phyloP scores from a whole-genome alignment of 2,113 vertebrate species.

The Uropsilus gracilis region DNA sequence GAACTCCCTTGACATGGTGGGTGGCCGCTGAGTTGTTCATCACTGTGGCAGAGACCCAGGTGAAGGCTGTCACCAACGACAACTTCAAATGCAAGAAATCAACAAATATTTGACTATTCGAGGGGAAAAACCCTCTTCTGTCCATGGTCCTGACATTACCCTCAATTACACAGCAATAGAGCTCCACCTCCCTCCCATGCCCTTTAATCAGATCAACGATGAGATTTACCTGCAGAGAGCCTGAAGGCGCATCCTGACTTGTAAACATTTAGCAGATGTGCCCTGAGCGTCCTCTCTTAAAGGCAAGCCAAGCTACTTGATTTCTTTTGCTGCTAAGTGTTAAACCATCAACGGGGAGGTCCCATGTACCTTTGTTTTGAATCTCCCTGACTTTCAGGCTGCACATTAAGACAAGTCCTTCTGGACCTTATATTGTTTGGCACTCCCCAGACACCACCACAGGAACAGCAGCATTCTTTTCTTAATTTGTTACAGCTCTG shows the following conservation, averaged over 20 bases:
- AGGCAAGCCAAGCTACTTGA: neutral
- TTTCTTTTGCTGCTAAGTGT: slow-evolving; percentile 17
- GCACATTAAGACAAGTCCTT: slow-evolving; percentile 18
- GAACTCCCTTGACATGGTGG: too few relatives aligned
- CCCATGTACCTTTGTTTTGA: neutral
- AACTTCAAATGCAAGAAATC: too few relatives aligned
- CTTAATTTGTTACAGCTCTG: neutral
- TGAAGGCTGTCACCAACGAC: too few relatives aligned
- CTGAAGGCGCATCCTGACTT: neutral
- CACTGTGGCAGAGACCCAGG: too few relatives aligned
- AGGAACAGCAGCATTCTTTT: neutral
- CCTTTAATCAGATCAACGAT: neutral
- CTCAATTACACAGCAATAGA: neutral
- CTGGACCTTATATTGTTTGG: neutral
- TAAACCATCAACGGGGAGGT: neutral
- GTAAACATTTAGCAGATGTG: neutral
- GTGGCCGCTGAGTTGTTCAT: too few relatives aligned
- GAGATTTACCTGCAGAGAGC: neutral
- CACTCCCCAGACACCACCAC: slow-evolving; percentile 18
- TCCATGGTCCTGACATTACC: neutral
- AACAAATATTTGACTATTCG: too few relatives aligned
- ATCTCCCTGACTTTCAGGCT: neutral
- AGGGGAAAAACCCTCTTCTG: neutral
- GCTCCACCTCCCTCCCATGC: neutral
- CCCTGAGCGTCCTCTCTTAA: neutral